These are phyloP conservation scores for Ostrea edulis DNA, from an alignment of 1,140 invertebrate species.

Conservation along the genomic window DNA sequence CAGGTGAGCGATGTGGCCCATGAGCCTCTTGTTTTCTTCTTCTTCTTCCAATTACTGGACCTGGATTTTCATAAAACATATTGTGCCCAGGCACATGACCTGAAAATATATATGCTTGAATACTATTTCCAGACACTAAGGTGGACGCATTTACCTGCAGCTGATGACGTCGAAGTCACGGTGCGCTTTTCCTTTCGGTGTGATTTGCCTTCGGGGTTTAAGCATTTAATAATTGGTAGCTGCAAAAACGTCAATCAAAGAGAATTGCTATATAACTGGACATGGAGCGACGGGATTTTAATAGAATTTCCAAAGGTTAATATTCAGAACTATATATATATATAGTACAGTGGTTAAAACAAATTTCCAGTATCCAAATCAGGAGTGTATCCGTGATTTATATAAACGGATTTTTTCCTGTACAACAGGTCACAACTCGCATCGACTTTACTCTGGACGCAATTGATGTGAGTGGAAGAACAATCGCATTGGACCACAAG, in stretches of 20 bases:
- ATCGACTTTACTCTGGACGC: background rate
- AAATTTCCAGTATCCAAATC: too few species aligned
- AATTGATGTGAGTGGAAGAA: background rate
- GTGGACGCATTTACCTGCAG: background rate
- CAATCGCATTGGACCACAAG: background rate
- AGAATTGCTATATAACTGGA: background rate
- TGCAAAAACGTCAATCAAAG: background rate
- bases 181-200: background rate
- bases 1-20: too few species aligned
- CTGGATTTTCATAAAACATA: background rate
- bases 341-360: too few species aligned
- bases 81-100: too few species aligned
- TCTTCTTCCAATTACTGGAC: background rate
- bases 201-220: background rate
- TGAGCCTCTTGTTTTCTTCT: too few species aligned
- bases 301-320: background rate
- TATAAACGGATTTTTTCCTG: too few species aligned
- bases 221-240: background rate
- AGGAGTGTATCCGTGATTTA: too few species aligned
- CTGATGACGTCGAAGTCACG: background rate
- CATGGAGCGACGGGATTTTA: background rate
- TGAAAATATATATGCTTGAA: background rate
- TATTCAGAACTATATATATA: background rate
- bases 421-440: background rate
- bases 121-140: background rate